These are phyloP conservation scores for Lamproptera curius DNA, from an alignment of 2,888 invertebrate species.

Conservation along the genomic window DNA sequence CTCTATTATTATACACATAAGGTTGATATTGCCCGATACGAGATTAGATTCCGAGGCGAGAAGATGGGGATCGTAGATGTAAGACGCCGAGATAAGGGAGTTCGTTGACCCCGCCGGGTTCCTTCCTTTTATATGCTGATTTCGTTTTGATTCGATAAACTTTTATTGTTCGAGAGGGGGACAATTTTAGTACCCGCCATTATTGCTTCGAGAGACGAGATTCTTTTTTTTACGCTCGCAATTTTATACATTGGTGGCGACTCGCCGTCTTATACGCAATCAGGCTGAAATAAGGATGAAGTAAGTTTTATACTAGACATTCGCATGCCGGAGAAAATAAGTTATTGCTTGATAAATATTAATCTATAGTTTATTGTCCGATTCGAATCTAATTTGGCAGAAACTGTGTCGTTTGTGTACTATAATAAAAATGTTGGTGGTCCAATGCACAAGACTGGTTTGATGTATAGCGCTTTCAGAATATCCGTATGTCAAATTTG, in stretches of 20 bases:
- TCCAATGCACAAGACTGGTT: no score
- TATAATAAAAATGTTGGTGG: no score
- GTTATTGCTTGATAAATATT: no score
- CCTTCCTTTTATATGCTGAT: slow-evolving; percentile 49
- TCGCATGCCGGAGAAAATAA: no score
- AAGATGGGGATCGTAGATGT: slow-evolving; percentile 56
- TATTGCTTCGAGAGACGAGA: slow-evolving; percentile 27
- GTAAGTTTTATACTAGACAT: no score
- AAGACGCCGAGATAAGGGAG: slow-evolving; percentile 64
- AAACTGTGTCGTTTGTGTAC: no score
- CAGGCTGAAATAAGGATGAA: no score
- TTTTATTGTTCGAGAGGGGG: slow-evolving; percentile 34
- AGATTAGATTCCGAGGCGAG: slow-evolving; percentile 45
- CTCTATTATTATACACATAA: slow-evolving; percentile 43
- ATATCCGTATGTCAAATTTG: no score
- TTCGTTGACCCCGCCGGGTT: slow-evolving; percentile 51
- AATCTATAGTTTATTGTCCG: not conserved
- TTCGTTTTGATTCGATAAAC: slow-evolving; percentile 42
- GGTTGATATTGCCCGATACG: slow-evolving; percentile 39
- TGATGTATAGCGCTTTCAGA: no score
- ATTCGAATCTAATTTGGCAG: not conserved
- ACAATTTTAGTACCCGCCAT: slow-evolving; percentile 26
- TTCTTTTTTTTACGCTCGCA: slow-evolving; percentile 10
- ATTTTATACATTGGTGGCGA: slow-evolving; percentile 20
- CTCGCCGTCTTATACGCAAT: not conserved